Conservation (phyloP, 2,797 vertebrate genomes). For the Xiphophorus birchmanni region DNA sequence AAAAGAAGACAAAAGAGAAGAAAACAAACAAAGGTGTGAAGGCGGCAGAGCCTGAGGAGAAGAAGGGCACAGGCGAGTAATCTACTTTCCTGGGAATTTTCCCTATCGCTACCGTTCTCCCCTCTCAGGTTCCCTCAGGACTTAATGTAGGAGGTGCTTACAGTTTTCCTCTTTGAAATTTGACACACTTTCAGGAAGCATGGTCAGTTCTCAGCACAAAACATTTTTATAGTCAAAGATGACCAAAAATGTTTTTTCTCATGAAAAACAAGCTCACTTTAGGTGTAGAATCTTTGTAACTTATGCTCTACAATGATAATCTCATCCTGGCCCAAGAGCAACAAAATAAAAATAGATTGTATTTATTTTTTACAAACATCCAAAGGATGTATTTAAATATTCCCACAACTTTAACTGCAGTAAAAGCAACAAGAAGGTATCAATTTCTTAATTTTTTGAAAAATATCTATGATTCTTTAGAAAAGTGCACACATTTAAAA, state of each 20-base stretch:
- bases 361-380: too few species aligned
- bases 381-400: too few species aligned
- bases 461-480: too few species aligned
- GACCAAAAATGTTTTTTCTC: neutral
- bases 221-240: neutral
- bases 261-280: neutral
- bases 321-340: neutral
- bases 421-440: too few species aligned
- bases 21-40: slow-evolving; percentile 50
- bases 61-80: slow-evolving; percentile 63
- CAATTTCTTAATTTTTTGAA: too few species aligned
- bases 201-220: too few species aligned
- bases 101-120: neutral
- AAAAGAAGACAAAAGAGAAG: slow-evolving; percentile 50
- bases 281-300: neutral
- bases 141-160: neutral
- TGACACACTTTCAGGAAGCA: neutral
- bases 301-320: neutral
- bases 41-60: slow-evolving; percentile 49
- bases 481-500: neutral
- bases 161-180: neutral
- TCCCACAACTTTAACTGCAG: too few species aligned
- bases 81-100: neutral
- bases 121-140: neutral
- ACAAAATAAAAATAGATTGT: neutral